Evolutionary conservation across 2,888 invertebrate genomes (phyloP).

Genomic region (Meiosimyza decipiens): DNA sequence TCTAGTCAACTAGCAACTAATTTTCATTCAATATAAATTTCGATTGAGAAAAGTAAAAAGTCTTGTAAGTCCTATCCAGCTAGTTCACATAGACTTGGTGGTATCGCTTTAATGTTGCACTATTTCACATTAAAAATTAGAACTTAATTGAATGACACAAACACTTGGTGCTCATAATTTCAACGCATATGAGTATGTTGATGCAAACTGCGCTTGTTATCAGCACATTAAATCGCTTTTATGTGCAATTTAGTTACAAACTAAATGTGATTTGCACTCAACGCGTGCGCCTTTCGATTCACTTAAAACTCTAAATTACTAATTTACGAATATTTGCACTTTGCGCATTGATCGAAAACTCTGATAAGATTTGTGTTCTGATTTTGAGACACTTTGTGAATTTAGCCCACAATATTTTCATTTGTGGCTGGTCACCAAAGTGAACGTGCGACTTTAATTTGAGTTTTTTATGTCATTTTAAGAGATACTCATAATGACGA

Average conservation of each 20-base stretch:
- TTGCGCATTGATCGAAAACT: slow-evolving; percentile 13
- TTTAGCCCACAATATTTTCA: no score
- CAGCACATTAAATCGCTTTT: slow-evolving; percentile 52
- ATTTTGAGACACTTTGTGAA: background rate
- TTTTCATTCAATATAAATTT: background rate
- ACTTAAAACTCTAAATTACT: background rate
- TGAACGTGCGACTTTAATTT: no score
- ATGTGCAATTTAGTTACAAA: slow-evolving; percentile 49
- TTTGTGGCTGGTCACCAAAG: no score
- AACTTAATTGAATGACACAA: background rate
- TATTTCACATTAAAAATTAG: background rate
- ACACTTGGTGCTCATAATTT: slow-evolving; percentile 19
- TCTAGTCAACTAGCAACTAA: background rate
- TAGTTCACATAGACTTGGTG: background rate
- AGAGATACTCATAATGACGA: no score
- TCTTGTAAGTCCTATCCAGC: background rate
- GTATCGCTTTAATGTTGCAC: background rate
- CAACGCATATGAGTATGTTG: background rate
- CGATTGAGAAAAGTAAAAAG: slow-evolving; percentile 2
- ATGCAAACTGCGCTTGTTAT: slow-evolving; percentile 41
- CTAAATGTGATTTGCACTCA: slow-evolving; percentile 40
- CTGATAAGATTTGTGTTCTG: slow-evolving; percentile 6
- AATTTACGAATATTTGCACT: slow-evolving; percentile 32
- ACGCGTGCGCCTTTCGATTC: background rate
- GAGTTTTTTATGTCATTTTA: no score